Base-by-base conservation (phyloP, 2,113 vertebrate genomes). In the Varanus salvator region DNA sequence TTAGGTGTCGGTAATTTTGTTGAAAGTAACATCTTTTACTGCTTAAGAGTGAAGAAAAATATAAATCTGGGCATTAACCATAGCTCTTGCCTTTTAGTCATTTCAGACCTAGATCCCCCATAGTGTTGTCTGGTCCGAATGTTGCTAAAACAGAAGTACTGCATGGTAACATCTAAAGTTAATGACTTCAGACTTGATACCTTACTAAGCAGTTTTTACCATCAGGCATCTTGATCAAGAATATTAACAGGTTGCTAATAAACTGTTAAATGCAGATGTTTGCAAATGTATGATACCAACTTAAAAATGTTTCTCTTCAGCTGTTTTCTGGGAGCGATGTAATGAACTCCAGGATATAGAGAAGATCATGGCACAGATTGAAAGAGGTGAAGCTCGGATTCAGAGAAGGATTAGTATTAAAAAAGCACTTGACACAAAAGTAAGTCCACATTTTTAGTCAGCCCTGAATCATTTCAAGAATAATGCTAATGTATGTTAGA, bases 291-390 rank as follows among this genome's bases (percentile, higher is more conserved):
- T 4, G 5, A 19, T 44, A 80, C 84, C 38, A 88, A 81, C 29
- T 34, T 92, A 88, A 93, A 1, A 2, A 6, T 60, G n/a, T 25
- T 75, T 93, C 93, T 85, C 57, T 57, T 38, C 87, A 99, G 99
- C 99, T 94, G 99, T 99, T 5, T 99, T 99, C 95, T 99, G 99
- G 99, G 99, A 99, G 96, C 97, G 99, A 87, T 99, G 99, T 94
- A 99, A 99, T 82, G 99, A 99, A 89, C 98, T 99, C 25, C 99
- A 99, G 93, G 99, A 99, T 87, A 99, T 99, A 88, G 99, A 99
- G 94, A 99, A 99, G 96, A 99, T 99, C 92, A 99, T 99, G 99
- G 99, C 99, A 89, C 99, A 99, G 96, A 99, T 99, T 85, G 99
- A 99, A 96, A 98, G 99, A 94, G 99, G 99, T 95, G 99, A 99